Evolutionary conservation across 2,797 vertebrate genomes (phyloP).

Genomic region (Arctocebus calabarensis): DNA sequence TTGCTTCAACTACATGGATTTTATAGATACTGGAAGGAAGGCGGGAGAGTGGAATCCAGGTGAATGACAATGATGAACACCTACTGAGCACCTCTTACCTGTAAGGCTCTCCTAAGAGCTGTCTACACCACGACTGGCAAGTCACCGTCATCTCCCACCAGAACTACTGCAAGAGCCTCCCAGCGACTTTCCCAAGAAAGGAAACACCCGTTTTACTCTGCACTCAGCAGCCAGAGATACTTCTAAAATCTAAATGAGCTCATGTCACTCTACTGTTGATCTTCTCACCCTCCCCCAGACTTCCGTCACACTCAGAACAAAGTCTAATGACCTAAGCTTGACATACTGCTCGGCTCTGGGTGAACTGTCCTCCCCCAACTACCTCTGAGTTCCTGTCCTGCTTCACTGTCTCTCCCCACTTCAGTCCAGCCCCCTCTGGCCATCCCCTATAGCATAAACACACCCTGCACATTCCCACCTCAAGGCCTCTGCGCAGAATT

Average conservation of each 20-base stretch:
- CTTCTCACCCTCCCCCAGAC: not conserved
- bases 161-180: not conserved
- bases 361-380: not conserved
- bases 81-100: not conserved
- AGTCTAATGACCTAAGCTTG: not conserved
- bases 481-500: not conserved
- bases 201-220: not conserved
- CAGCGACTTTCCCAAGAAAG: not conserved
- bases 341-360: too few species aligned
- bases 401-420: not conserved
- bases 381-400: not conserved
- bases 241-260: not conserved
- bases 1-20: not conserved
- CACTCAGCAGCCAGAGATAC: not conserved
- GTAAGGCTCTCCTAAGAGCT: not conserved
- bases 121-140: not conserved
- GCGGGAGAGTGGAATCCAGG: not conserved
- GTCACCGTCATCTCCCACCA: not conserved
- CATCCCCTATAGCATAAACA: not conserved
- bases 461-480: not conserved
- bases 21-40: not conserved
- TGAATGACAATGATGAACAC: not conserved
- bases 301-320: not conserved
- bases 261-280: not conserved
- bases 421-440: not conserved